Percentiles rank a stretch among this genome's conserved stretches.
phyloP scores from a whole-genome alignment of 2,797 vertebrate genomes.

The Potorous gilbertii region DNA sequence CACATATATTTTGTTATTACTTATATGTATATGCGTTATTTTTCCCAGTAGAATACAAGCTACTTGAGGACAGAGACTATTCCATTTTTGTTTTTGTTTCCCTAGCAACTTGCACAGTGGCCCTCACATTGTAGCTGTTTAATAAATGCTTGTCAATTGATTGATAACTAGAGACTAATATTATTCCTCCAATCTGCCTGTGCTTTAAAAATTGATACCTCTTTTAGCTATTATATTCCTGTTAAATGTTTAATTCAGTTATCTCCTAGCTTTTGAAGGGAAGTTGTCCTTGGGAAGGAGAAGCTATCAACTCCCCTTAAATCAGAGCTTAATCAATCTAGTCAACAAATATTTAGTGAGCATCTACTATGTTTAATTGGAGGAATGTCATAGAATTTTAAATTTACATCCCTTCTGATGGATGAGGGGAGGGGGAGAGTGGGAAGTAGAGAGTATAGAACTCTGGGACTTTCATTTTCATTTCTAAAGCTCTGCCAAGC shows the following conservation, averaged over 20 bases:
- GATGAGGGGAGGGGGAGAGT: background rate
- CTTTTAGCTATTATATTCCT: rapidly evolving
- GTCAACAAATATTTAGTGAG: background rate
- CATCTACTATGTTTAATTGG: background rate
- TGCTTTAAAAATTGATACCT: background rate
- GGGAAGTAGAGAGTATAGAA: background rate
- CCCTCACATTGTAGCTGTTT: background rate
- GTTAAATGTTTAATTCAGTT: background rate
- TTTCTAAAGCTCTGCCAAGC: background rate
- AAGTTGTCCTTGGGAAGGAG: background rate
- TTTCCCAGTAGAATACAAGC: background rate
- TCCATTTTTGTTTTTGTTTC: background rate
- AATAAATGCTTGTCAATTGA: background rate
- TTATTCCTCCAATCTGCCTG: background rate
- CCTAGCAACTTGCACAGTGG: background rate
- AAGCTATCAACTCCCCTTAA: background rate
- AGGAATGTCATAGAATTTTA: background rate
- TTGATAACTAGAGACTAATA: no score
- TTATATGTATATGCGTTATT: background rate
- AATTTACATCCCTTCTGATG: background rate
- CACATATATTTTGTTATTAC: background rate
- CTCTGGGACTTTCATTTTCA: background rate
- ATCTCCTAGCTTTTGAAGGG: rapidly evolving
- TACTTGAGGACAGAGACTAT: background rate
- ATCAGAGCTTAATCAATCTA: background rate